A percentile compares a stretch with the other conserved stretches of the same genome.
phyloP scores from a whole-genome alignment of 2,888 invertebrate genomes.

The Trissoscelio sp. region DNA sequence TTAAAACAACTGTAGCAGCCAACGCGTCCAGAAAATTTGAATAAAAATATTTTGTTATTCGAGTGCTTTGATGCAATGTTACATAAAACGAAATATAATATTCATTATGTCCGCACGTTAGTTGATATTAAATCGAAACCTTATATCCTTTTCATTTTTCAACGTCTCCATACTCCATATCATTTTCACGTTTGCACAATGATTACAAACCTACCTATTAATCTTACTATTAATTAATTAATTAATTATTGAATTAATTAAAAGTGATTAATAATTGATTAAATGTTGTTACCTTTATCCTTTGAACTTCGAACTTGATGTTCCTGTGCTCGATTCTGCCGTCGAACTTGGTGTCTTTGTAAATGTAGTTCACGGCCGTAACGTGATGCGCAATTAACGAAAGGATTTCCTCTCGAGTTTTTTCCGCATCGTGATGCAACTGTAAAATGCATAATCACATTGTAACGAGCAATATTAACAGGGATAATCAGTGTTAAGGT shows the following conservation, averaged over 20 bases:
- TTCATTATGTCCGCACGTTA: slow-evolving; percentile 16
- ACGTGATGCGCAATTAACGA: slow-evolving; percentile 99
- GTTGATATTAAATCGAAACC: slow-evolving; percentile 25
- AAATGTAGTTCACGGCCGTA: slow-evolving; percentile 98
- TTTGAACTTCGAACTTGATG: slow-evolving; percentile 98
- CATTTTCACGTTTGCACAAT: neutral
- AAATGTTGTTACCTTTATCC: slow-evolving; percentile 87
- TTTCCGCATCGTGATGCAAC: slow-evolving; percentile 90
- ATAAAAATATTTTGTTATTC: slow-evolving; percentile 7
- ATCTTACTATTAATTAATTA: too few relatives aligned
- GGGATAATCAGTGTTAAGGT: slow-evolving; percentile 19
- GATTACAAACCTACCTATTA: neutral
- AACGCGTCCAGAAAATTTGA: too few relatives aligned
- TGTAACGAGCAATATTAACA: slow-evolving; percentile 31
- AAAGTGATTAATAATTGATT: neutral
- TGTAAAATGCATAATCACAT: slow-evolving; percentile 80
- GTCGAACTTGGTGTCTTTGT: slow-evolving; percentile 96
- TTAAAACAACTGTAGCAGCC: neutral
- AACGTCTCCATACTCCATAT: neutral
- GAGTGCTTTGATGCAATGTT: slow-evolving; percentile 9
- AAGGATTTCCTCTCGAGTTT: slow-evolving; percentile 98
- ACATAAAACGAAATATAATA: slow-evolving; percentile 33
- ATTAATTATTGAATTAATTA: too few relatives aligned
- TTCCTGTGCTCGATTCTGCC: slow-evolving; percentile 95
- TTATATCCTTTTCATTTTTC: slow-evolving; percentile 21